Evolutionary conservation across 2,797 vertebrate genomes (phyloP), one percentile per base, ranked within the genome.

Genomic region (Cyprinella venusta): DNA sequence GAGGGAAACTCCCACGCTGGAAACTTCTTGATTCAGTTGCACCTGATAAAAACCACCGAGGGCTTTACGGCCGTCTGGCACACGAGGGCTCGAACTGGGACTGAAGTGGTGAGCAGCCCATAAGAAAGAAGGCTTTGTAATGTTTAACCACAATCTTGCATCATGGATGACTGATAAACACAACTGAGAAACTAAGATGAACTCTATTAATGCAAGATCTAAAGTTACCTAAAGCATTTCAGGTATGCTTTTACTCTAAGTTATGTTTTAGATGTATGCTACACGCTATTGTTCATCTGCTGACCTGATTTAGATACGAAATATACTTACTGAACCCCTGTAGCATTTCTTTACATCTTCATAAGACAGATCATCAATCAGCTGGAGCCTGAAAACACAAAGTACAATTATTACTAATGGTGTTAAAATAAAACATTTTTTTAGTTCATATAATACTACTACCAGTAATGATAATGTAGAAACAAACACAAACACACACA

Each of bases 291-390:
- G 13, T 1, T 61, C 59, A 26, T 26, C 56, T 13, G 56, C 56
- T 2, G 1, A 59, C 13, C n/a, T 59, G 56, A 26, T 61, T 26
- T 2, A 56, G 8, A 56, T 3, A n/a, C 9, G 19, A n/a, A 16
- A 33, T 13, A 33, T 50, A 92, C 93, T 92, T 76, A 94, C 93
- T 15, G 93, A 94, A 84, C 92, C 93, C 84, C 93, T 81, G 89
- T 93, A 94, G 21, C 93, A 94, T 86, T 94, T 94, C 90, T 94
- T 94, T 71, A 93, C 92, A n/a, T 94, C 93, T 81, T 94, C 93
- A 26, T 92, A 93, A 2, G 93, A 90, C 48, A 93, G 86, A 85
- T 93, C 91, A 15, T 93, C 93, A 10, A 93, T 92, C 72, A 94
- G 89, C 89, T 92, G 92, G 84, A 93, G 81, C 90, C 93, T 94